Evolutionary conservation across 2,888 invertebrate species (phyloP).

Genomic region (Choreutis nemorana): DNA sequence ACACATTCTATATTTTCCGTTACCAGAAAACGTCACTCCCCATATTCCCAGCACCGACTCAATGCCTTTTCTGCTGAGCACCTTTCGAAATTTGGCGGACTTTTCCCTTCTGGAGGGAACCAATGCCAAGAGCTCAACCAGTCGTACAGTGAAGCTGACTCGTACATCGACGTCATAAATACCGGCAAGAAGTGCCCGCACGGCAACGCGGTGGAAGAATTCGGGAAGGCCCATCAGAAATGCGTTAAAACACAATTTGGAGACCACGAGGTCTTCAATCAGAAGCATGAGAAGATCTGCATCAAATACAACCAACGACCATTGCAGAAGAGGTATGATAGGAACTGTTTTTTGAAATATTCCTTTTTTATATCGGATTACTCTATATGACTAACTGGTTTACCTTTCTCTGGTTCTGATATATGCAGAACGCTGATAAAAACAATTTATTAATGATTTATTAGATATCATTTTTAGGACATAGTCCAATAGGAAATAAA

Average conservation of each 20-base stretch:
- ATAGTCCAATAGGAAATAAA: no score
- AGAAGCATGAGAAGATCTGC: slow-evolving; percentile 60
- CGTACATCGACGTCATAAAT: slow-evolving; percentile 53
- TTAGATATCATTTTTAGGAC: no score
- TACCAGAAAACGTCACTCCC: slow-evolving; percentile 62
- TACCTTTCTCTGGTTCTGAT: no score
- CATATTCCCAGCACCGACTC: slow-evolving; percentile 63
- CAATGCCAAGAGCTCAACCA: slow-evolving; percentile 58
- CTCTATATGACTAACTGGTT: no score
- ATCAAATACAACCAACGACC: slow-evolving; percentile 61
- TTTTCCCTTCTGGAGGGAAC: slow-evolving; percentile 56
- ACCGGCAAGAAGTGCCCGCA: slow-evolving; percentile 51
- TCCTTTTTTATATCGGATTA: no score
- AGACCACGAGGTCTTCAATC: slow-evolving; percentile 32
- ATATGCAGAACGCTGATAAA: no score
- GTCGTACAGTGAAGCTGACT: slow-evolving; percentile 56
- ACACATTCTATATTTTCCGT: slow-evolving; percentile 43
- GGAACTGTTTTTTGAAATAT: no score
- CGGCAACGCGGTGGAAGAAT: slow-evolving; percentile 55
- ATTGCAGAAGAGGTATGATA: slow-evolving; percentile 47
- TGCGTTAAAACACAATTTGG: slow-evolving; percentile 49
- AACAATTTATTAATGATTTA: no score
- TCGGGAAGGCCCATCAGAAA: slow-evolving; percentile 60
- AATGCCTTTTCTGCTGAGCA: slow-evolving; percentile 62
- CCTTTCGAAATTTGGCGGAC: slow-evolving; percentile 55